Evolutionary conservation across 2,888 invertebrate species (phyloP), one percentile per base, ranked within the genome.

Genomic region (Eupelmus urozonus): DNA sequence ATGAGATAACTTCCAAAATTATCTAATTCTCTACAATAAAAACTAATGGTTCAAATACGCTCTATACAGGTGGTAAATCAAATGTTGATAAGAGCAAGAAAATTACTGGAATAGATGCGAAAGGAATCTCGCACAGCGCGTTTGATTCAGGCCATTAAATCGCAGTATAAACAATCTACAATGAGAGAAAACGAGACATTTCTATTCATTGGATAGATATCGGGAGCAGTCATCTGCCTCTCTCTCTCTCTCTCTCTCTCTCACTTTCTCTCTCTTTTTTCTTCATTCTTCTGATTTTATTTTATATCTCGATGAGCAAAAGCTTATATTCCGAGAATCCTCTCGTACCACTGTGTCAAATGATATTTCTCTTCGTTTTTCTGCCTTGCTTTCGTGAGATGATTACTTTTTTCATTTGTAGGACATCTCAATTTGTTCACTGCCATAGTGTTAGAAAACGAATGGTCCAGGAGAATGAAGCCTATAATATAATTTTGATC

Each of bases 211-310:
- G 83, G 82, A 85, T 85, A 82, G 83, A 82, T 85, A 85, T 86
- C 83, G 83, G 78, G 83, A 82, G 83, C 81, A 82, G n/a, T n/a
- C n/a, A n/a, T n/a, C n/a, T n/a, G n/a, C n/a, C n/a, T n/a, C n/a
- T n/a, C n/a, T n/a, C n/a, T n/a, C n/a, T n/a, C n/a, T n/a, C n/a
- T n/a, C n/a, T n/a, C n/a, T n/a, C n/a, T n/a, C n/a, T n/a, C n/a
- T n/a, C n/a, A n/a, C n/a, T n/a, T n/a, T n/a, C n/a, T n/a, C n/a
- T n/a, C n/a, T n/a, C n/a, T n/a, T n/a, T n/a, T n/a, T n/a, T n/a
- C n/a, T n/a, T n/a, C n/a, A n/a, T 81, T 82, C 80, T 81, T 82
- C 85, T 84, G 82, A 84, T 85, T 85, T 85, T 84, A 85, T 85
- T 85, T 85, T 84, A 84, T n/a, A 85, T 85, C 25, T 83, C 81